These are phyloP conservation scores for Drosophila mojavensis DNA, from an alignment of 1,140 invertebrate genomes.

Conservation along the genomic window DNA sequence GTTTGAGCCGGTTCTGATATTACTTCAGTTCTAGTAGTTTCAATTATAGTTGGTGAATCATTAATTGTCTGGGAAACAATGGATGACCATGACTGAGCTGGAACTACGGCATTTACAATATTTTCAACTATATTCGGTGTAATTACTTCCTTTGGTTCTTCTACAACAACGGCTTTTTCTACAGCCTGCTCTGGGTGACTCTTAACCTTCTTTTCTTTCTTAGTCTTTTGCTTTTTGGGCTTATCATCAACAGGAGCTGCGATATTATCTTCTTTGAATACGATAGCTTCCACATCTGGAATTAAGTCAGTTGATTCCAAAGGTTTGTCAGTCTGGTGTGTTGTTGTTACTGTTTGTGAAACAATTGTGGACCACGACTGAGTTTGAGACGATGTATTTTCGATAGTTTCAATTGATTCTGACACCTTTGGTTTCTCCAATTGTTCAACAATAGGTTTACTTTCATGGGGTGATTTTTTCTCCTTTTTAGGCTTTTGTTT, in stretches of 20 bases:
- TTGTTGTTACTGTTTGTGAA: not conserved
- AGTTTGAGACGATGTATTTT: not conserved
- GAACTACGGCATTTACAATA: not conserved
- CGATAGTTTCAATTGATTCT: not conserved
- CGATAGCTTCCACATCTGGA: not conserved
- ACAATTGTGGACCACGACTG: constrained; percentile 48
- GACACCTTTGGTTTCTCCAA: not conserved
- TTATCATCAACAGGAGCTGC: constrained; percentile 40
- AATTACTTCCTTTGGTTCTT: not conserved
- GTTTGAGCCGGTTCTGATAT: not conserved
- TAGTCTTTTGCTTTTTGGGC: constrained; percentile 37
- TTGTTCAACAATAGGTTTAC: constrained; percentile 4
- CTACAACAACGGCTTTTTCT: not conserved
- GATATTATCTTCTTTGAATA: constrained; percentile 11
- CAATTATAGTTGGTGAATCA: not conserved
- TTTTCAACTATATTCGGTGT: not conserved
- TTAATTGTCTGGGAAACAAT: constrained; percentile 10
- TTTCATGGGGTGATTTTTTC: constrained; percentile 14
- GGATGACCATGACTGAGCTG: constrained; percentile 20
- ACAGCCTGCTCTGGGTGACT: constrained; percentile 2
- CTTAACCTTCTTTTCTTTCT: constrained; percentile 24
- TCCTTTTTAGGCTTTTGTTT: constrained; percentile 45
- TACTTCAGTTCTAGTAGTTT: not conserved
- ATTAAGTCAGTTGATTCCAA: not conserved
- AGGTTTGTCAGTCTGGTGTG: constrained; percentile 9